Base-by-base conservation (phyloP, 2,888 invertebrate genomes). In the Callimorpha dominula region DNA sequence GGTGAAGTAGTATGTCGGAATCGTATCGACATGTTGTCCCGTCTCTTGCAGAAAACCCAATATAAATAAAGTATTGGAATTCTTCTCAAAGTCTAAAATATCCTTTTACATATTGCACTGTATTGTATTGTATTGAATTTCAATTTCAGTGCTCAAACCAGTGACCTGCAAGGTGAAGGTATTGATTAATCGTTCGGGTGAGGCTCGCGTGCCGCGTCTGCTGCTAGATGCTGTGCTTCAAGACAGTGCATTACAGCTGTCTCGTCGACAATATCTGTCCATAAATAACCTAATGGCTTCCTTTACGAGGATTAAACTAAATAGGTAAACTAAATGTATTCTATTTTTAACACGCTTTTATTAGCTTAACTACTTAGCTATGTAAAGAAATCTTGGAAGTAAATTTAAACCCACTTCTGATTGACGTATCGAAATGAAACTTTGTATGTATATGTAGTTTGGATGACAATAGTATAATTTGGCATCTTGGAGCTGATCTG, bases 81-180 rank as follows among this genome's bases (percentile, higher is more conserved):
- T 31, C n/a, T n/a, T n/a, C n/a, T n/a, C n/a, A n/a, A n/a, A n/a
- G n/a, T n/a, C n/a, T n/a, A n/a, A n/a, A n/a, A 31, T 31, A 31
- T 31, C 2, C 31, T 31, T 31, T 31, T 31, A 31, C 6, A 46
- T 46, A 46, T 8, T 46, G 43, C 43, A 63, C 9, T 17, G 7
- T 9, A 64, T 14, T 17, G 7, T 7, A 65, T 20, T 52, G 20
- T 20, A 43, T 14, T 65, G n/a, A 20, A 1, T 77, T 67, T 73
- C 78, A 66, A 77, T 93, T 95, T 62, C 92, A 98, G 98, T 98
- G 81, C 87, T 98, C 63, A 97, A 97, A 88, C 98, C 98, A 4
- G 97, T 98, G 80, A 97, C 97, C 0, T 97, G 97, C 73, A 98
- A 98, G 89, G 97, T 98, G 68, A 98, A 98, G 91, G 96, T 98